These are phyloP conservation scores for Cataglyphis hispanica DNA, from an alignment of 1,140 invertebrate genomes.

Conservation along the genomic window DNA sequence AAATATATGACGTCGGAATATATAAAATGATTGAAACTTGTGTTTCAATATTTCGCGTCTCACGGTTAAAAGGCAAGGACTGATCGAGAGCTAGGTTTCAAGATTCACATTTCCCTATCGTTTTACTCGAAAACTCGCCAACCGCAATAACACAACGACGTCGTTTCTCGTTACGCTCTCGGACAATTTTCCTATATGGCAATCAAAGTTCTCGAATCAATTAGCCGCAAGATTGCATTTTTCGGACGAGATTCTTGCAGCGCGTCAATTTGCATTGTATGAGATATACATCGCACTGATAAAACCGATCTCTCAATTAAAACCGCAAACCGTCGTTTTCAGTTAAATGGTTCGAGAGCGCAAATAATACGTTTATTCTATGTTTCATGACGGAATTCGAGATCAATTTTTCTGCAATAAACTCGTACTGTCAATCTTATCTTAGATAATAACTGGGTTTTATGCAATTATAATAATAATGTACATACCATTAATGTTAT, in stretches of 20 bases:
- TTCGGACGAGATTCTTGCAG: conserved; percentile 31
- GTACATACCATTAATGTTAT: neutral
- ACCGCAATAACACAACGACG: conserved; percentile 31
- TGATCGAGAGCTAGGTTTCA: neutral
- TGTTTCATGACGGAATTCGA: neutral
- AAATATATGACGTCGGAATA: neutral
- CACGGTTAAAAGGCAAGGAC: neutral
- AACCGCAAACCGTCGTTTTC: neutral
- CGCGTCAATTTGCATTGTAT: neutral
- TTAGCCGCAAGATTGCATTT: conserved; percentile 61
- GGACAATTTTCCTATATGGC: neutral
- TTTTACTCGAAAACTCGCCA: neutral
- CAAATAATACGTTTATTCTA: conserved; percentile 8
- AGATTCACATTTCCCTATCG: neutral
- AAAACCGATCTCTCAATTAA: conserved; percentile 67
- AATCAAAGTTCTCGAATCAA: conserved; percentile 20
- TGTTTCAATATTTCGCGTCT: neutral
- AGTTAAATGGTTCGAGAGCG: conserved; percentile 27
- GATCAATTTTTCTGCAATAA: conserved; percentile 19
- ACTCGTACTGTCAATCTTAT: neutral
- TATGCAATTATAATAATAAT: neutral
- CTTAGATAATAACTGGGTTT: neutral
- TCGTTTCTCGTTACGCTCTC: neutral
- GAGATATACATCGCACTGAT: conserved; percentile 8
- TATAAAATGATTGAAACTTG: conserved; percentile 5